Evolutionary conservation across 2,888 invertebrate genomes (phyloP).

Genomic region (Lucinisca nassula): DNA sequence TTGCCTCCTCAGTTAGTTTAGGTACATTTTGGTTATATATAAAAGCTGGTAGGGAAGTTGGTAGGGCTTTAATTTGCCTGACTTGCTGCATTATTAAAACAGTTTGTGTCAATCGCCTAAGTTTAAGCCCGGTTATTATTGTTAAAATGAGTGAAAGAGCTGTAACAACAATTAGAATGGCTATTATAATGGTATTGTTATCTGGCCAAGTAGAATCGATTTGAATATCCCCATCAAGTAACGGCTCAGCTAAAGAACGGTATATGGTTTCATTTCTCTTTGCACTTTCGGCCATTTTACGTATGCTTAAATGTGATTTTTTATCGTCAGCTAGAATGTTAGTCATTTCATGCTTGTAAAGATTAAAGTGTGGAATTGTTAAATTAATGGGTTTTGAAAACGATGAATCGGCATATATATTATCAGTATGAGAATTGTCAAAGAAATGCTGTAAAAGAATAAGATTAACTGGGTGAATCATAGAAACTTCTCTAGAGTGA

Average conservation of each 20-base stretch:
- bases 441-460: slow-evolving; percentile 25
- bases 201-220: neutral
- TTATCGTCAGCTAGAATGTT: slow-evolving; percentile 12
- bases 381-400: slow-evolving; percentile 9
- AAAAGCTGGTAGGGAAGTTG: neutral
- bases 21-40: neutral
- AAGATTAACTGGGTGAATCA: slow-evolving; percentile 23
- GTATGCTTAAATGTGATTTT: neutral
- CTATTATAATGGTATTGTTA: neutral
- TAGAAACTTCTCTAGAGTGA: neutral
- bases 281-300: slow-evolving; percentile 7
- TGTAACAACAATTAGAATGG: neutral
- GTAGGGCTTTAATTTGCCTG: neutral
- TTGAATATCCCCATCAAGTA: neutral
- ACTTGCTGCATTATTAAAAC: neutral
- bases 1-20: neutral
- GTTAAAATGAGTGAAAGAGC: neutral
- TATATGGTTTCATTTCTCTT: slow-evolving; percentile 16
- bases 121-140: neutral
- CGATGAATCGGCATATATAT: slow-evolving; percentile 10
- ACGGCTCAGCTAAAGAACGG: slow-evolving; percentile 21
- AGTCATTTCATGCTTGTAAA: slow-evolving; percentile 16
- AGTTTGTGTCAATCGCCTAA: neutral
- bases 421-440: neutral
- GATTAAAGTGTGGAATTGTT: slow-evolving; percentile 7